Conservation (phyloP, 92 coral and sea anemone genomes). For the Bergia sp. region DNA sequence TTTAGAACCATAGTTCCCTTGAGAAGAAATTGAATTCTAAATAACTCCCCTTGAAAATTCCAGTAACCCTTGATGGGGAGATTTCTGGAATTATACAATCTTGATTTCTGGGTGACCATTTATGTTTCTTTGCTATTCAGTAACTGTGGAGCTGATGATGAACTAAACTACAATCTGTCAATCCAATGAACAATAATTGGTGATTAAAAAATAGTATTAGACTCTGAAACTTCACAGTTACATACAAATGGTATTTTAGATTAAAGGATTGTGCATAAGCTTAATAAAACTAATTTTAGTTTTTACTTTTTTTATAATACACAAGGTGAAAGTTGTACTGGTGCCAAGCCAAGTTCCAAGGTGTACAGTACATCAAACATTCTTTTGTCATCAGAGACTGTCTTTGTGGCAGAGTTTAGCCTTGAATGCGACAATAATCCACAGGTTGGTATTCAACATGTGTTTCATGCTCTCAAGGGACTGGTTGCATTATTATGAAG, state of each 20-base stretch:
- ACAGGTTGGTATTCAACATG: constrained; percentile 55
- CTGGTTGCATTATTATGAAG: no score
- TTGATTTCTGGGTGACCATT: no score
- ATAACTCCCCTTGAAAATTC: no score
- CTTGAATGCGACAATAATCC: constrained; percentile 89
- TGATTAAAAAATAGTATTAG: constrained; percentile 12
- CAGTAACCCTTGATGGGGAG: no score
- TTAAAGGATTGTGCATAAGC: not conserved
- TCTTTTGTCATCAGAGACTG: constrained; percentile 88
- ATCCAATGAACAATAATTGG: constrained; percentile 78
- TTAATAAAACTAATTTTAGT: not conserved
- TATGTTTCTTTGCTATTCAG: not conserved
- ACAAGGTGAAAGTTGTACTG: constrained; percentile 86
- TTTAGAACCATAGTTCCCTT: no score
- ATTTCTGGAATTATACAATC: no score
- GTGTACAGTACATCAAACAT: constrained; percentile 87
- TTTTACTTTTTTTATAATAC: not conserved
- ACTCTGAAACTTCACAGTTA: constrained; percentile 38
- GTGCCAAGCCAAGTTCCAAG: constrained; percentile 81
- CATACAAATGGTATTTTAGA: not conserved
- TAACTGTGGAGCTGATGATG: constrained; percentile 65
- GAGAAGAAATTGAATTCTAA: no score
- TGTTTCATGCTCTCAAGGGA: no score
- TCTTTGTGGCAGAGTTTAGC: constrained; percentile 85
- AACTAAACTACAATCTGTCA: constrained; percentile 91